Evolutionary conservation across 2,797 vertebrate species (phyloP), one percentile per base, ranked within the genome.

Genomic region (Geotrypetes seraphini): DNA sequence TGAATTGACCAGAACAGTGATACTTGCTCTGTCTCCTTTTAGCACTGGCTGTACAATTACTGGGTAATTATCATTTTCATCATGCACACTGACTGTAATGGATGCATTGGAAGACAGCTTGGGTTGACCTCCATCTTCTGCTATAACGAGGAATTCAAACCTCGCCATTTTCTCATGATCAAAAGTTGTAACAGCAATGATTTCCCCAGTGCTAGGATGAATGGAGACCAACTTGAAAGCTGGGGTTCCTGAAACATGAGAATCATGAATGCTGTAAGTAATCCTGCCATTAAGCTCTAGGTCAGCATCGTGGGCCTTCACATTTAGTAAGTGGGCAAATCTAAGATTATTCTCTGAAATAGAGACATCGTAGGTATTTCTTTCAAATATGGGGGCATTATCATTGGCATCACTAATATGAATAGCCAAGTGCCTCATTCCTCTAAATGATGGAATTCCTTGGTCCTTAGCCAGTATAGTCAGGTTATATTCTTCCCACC

Each of bases 351-450:
- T 98, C 64, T 97, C 92, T 7, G 60, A 40, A 3, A 93, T 42
- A 2, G 78, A 70, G 3, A 64, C 70, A 37, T 72, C 74, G 0
- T 92, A 97, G 22, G 50, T 11, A 1, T 53, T 60, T 30, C 54
- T 57, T 16, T 84, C 85, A 7, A 97, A 96, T 16, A 81, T 48
- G 0, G 93, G 92, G 3, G 83, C 57, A 0, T 98, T 98, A 69
- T 98, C 95, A 0, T 97, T 97, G 49, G 85, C 71, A 1, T 98
- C 92, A 2, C 81, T 60, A 35, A 97, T 74, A 19, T 73, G 71
- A 36, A 98, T 86, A 7, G 56, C 77, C 31, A 98, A 63, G 22
- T 84, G 67, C 46, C 81, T 82, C 10, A 73, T 44, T 27, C 66
- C 77, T 0, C 72, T 69, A 39, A 95, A 69, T 1, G 84, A 67